Evolutionary conservation across 2,888 invertebrate genomes (phyloP), one percentile per base, ranked within the genome.

Genomic region (Bembecia ichneumoniformis): DNA sequence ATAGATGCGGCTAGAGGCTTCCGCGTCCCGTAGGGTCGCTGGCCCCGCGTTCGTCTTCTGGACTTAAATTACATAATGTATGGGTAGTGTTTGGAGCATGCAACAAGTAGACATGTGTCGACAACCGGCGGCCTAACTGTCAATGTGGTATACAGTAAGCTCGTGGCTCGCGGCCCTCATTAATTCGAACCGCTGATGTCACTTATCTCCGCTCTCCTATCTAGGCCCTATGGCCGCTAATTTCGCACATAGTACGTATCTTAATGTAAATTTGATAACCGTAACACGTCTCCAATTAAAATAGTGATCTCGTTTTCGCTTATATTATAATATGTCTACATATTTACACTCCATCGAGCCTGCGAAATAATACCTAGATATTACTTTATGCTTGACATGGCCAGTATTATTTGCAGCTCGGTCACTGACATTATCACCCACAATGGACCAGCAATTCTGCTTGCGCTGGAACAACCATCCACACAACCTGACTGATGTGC

Each of bases 391-490:
- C 17, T 45, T 45, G 28, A 28, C 28, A 28, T 28, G 28, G 28
- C 28, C 28, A 28, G 28, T 28, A 56, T 63, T 68, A 56, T 68
- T 82, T 84, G 64, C 83, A 88, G 88, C 83, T 82, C 87, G 86
- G 79, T 81, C 88, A 86, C 82, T 88, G 87, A 87, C 88, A 84
- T 74, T 83, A 82, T 81, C 86, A 79, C 82, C 86, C 69, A 89
- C 87, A 79, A 90, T 90, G 90, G 90, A 92, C 90, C 93, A 92
- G 87, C 95, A 96, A 90, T 96, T 95, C 89, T 95, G 95, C 89
- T 91, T 96, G 82, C 93, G 95, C 90, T 96, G 96, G 96, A 95
- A 96, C 91, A 96, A 96, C 90, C 96, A 96, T 89, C 95, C 94
- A 77, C 93, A 90, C 88, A 96, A 96, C 89, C 90, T 96, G 86